Evolutionary conservation across 1,140 invertebrate genomes (phyloP).

Genomic region (Oncopodura yosiiana): DNA sequence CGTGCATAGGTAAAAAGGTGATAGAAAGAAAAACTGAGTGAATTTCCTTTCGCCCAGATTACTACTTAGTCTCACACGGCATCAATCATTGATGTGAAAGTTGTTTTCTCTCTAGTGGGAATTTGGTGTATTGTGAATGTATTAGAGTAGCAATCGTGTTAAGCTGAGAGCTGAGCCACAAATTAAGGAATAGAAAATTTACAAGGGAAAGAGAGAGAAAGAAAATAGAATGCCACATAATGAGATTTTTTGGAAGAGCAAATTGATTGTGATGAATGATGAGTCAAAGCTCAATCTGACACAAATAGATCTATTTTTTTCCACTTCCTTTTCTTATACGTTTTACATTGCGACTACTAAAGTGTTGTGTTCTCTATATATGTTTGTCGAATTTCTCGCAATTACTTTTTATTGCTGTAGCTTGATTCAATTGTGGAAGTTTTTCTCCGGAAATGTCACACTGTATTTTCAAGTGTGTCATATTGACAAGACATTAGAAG

Average conservation of each 20-base stretch:
- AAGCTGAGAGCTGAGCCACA: neutral
- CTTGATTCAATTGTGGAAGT: no score
- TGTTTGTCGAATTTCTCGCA: no score
- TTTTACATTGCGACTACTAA: no score
- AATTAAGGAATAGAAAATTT: no score
- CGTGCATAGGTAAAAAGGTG: neutral
- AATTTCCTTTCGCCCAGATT: no score
- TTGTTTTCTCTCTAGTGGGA: conserved; percentile 15
- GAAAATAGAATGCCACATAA: conserved; percentile 8
- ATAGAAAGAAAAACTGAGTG: conserved; percentile 4
- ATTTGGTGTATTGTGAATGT: conserved; percentile 18
- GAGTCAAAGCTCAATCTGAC: conserved; percentile 30
- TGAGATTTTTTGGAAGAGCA: conserved; percentile 28
- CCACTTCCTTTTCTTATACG: neutral
- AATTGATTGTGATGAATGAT: conserved; percentile 35
- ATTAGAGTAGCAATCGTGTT: neutral
- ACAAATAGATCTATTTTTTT: conserved; percentile 23
- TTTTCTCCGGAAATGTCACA: no score
- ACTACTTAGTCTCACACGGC: conserved; percentile 19
- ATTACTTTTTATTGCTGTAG: no score
- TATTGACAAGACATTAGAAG: no score
- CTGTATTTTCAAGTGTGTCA: no score
- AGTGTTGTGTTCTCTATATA: no score
- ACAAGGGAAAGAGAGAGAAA: no score
- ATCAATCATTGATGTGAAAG: conserved; percentile 30